These are phyloP conservation scores for Orientallactaga sibirica DNA, from an alignment of 2,797 vertebrate species.

Conservation along the genomic window DNA sequence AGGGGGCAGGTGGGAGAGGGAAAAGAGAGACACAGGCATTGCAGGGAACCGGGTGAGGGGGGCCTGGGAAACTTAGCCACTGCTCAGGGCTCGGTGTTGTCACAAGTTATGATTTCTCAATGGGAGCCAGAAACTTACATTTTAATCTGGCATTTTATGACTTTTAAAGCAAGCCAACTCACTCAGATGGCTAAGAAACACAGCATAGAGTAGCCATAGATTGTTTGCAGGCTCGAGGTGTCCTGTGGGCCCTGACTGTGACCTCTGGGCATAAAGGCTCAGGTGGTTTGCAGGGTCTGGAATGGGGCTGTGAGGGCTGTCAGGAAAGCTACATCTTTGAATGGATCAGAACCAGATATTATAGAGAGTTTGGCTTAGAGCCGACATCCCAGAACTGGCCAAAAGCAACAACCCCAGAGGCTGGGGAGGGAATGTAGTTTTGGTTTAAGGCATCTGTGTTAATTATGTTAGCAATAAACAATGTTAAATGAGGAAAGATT, in stretches of 20 bases:
- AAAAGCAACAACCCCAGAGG: neutral
- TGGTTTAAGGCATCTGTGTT: neutral
- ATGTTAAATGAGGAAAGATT: neutral
- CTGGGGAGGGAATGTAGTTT: neutral
- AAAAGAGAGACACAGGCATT: neutral
- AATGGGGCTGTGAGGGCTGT: neutral
- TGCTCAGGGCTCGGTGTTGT: neutral
- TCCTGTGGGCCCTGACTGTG: neutral
- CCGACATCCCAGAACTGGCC: no score
- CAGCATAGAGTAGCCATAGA: neutral
- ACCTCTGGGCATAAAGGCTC: neutral
- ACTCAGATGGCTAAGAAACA: neutral
- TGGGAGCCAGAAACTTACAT: neutral
- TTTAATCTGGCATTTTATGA: constrained; percentile 16
- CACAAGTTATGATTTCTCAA: neutral
- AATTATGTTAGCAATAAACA: neutral
- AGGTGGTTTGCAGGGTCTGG: neutral
- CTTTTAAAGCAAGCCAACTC: neutral
- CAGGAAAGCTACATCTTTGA: neutral
- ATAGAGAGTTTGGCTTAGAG: neutral
- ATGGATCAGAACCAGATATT: neutral
- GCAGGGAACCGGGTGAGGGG: neutral
- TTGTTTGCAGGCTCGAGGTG: neutral
- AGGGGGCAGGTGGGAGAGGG: neutral
- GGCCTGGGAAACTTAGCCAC: rapidly evolving